Percentiles rank a stretch among this genome's conserved stretches.
These are phyloP conservation scores for Pachycephus smyrnensis DNA, from an alignment of 2,888 invertebrate species.

Conservation along the genomic window DNA sequence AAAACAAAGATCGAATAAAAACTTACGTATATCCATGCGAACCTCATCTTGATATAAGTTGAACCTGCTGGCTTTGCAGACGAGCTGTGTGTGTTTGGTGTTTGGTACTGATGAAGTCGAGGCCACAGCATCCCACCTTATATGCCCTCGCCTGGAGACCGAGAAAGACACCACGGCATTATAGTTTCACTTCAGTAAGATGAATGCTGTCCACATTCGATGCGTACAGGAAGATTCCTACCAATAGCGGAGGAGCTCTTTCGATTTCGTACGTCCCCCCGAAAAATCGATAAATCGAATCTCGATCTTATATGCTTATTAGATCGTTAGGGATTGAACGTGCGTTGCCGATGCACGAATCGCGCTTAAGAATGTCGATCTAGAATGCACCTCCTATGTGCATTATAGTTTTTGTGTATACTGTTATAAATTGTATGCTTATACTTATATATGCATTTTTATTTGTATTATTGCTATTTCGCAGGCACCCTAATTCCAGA, in stretches of 20 bases:
- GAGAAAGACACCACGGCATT: slow-evolving; percentile 30
- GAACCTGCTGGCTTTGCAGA: slow-evolving; percentile 52
- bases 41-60: slow-evolving; percentile 52
- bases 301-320: not conserved
- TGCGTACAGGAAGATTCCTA: slow-evolving; percentile 47
- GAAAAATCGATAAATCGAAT: not conserved
- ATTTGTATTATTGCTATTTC: not conserved
- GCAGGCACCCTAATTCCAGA: not conserved
- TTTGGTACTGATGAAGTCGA: slow-evolving; percentile 63
- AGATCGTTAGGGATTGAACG: not conserved
- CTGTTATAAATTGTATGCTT: not conserved
- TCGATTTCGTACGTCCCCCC: not conserved
- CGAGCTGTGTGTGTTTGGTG: slow-evolving; percentile 62
- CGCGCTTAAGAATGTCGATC: too few species aligned
- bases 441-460: not conserved
- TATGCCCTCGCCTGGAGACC: slow-evolving; percentile 61
- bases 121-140: slow-evolving; percentile 66
- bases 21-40: slow-evolving; percentile 54
- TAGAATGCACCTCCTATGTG: not conserved
- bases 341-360: too few species aligned
- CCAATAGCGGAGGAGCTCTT: slow-evolving; percentile 42
- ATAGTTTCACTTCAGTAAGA: slow-evolving; percentile 37
- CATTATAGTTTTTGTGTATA: not conserved
- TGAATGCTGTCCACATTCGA: slow-evolving; percentile 46
- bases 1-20: slow-evolving; percentile 8